A percentile compares a stretch with the other conserved stretches of the same genome.
phyloP scores from a whole-genome alignment of 1,140 invertebrate species.

The Hycleus cichorii region DNA sequence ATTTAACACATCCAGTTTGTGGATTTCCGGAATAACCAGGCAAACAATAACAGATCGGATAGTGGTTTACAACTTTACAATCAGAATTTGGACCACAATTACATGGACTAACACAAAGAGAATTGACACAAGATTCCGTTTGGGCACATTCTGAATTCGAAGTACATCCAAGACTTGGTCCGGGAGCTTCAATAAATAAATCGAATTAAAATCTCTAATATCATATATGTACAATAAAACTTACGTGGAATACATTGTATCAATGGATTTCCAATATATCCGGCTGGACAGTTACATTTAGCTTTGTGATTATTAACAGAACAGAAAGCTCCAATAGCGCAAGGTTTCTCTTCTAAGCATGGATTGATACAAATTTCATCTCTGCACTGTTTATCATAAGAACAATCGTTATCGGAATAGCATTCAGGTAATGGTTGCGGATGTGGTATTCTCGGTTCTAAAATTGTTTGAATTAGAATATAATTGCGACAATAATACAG shows the following conservation, averaged over 20 bases:
- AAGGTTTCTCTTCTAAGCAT: constrained; percentile 58
- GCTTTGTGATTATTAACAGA: constrained; percentile 65
- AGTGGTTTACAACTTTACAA: constrained; percentile 71
- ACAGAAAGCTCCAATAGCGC: constrained; percentile 70
- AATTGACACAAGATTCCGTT: constrained; percentile 73
- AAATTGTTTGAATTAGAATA: constrained; percentile 21
- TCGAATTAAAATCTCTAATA: not conserved
- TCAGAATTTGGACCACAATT: constrained; percentile 76
- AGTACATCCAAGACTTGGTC: constrained; percentile 59
- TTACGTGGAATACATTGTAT: constrained; percentile 70
- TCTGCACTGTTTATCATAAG: constrained; percentile 61
- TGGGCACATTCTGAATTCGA: constrained; percentile 70
- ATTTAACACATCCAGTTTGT: constrained; percentile 67
- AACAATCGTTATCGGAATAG: constrained; percentile 67
- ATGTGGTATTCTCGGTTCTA: constrained; percentile 46
- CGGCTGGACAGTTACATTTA: constrained; percentile 70
- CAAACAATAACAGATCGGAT: constrained; percentile 71
- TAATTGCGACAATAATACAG: not conserved
- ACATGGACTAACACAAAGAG: constrained; percentile 71
- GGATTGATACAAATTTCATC: constrained; percentile 73
- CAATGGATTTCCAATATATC: constrained; percentile 66
- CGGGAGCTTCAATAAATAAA: constrained; percentile 41
- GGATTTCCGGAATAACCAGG: constrained; percentile 76
- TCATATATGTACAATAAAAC: constrained; percentile 33
- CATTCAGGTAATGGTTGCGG: constrained; percentile 57